Percentiles rank a stretch among this genome's conserved stretches.
phyloP scores from a whole-genome alignment of 2,888 invertebrate genomes.

The Pandemis cinnamomeana region DNA sequence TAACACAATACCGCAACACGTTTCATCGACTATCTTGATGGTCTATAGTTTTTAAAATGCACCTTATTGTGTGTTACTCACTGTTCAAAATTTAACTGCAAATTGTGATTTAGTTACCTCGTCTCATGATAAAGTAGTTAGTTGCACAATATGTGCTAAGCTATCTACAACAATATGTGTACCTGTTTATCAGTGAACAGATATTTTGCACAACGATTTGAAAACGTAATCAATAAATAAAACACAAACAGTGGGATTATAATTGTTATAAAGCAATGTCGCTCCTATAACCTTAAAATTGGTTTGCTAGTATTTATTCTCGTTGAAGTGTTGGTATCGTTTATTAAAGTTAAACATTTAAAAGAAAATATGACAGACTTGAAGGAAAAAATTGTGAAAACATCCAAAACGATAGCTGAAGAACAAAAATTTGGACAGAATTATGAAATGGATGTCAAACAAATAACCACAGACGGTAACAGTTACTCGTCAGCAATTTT shows the following conservation, averaged over 20 bases:
- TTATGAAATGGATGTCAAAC: slow-evolving; percentile 14
- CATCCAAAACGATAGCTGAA: slow-evolving; percentile 19
- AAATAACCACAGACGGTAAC: slow-evolving; percentile 9
- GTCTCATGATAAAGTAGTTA: neutral
- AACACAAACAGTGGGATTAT: neutral
- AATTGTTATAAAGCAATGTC: neutral
- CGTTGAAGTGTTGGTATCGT: neutral
- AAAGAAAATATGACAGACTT: slow-evolving; percentile 17
- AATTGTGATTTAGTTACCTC: neutral
- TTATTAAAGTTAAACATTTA: neutral
- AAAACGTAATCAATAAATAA: neutral
- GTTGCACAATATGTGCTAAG: neutral
- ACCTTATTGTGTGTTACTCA: neutral
- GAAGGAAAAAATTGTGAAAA: slow-evolving; percentile 10
- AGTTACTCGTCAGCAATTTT: slow-evolving; percentile 26
- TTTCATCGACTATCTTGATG: neutral
- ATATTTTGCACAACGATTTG: slow-evolving; percentile 1
- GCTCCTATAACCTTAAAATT: slow-evolving; percentile 1
- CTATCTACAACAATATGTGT: neutral
- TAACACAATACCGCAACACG: neutral
- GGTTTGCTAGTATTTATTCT: neutral
- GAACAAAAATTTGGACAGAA: slow-evolving; percentile 9
- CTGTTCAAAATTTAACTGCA: neutral
- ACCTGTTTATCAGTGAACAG: neutral
- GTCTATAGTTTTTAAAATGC: neutral